Evolutionary conservation across 2,888 invertebrate species (phyloP).

Genomic region (Drosophila borborema): DNA sequence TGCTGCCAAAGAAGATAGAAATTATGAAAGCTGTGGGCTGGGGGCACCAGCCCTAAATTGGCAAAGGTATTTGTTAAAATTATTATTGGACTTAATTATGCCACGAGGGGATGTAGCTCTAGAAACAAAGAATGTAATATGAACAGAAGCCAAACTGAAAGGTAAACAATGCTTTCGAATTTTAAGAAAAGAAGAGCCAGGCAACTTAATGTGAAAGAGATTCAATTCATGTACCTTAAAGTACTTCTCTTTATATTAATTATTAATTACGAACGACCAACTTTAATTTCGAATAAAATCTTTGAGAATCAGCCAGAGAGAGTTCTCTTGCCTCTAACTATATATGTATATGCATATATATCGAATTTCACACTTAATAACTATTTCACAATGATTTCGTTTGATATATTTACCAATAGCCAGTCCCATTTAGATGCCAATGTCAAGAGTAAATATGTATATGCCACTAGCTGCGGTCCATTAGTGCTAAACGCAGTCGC

Average conservation of each 20-base stretch:
- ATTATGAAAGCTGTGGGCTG: constrained; percentile 59
- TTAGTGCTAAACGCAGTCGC: constrained; percentile 32
- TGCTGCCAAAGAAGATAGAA: constrained; percentile 65
- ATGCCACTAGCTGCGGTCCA: constrained; percentile 37
- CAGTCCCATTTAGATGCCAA: constrained; percentile 8
- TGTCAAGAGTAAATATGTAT: constrained; percentile 20
- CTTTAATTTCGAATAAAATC: not conserved
- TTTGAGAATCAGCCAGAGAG: not conserved
- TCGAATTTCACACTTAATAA: constrained; percentile 6
- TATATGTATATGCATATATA: not conserved
- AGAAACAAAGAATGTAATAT: constrained; percentile 47
- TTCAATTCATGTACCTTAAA: not conserved
- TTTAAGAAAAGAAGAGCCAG: constrained; percentile 20
- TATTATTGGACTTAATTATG: constrained; percentile 80
- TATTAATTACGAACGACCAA: constrained; percentile 14
- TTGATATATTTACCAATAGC: constrained; percentile 34
- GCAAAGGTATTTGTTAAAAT: constrained; percentile 76
- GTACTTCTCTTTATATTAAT: constrained; percentile 8
- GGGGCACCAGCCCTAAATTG: constrained; percentile 53
- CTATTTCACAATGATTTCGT: constrained; percentile 43
- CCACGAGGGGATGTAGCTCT: constrained; percentile 38
- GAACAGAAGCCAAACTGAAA: constrained; percentile 60
- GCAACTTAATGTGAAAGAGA: constrained; percentile 10
- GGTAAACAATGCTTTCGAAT: constrained; percentile 5
- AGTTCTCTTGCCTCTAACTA: not conserved